A percentile compares a stretch with the other conserved stretches of the same genome.
These are phyloP conservation scores for Peromyscus californicus DNA, from an alignment of 2,113 vertebrate genomes.

Conservation along the genomic window DNA sequence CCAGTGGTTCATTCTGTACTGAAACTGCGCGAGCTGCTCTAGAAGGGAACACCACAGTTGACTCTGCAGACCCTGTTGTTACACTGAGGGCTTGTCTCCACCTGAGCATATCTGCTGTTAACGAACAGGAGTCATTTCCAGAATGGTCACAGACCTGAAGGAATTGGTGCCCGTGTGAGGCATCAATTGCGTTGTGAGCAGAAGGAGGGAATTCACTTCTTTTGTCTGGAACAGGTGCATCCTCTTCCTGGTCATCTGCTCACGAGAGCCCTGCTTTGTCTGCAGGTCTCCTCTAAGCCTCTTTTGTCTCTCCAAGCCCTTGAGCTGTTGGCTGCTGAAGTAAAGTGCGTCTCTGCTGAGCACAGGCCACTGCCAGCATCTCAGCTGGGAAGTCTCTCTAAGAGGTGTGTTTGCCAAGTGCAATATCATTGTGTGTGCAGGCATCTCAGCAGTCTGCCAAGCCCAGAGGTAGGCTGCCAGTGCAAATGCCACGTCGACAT, in stretches of 20 bases:
- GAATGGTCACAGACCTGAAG: background rate
- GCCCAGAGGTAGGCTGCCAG: slow-evolving; percentile 69
- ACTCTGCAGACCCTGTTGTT: background rate
- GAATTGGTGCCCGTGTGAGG: background rate
- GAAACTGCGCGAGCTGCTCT: background rate
- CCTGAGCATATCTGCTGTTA: background rate
- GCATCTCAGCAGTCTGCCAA: slow-evolving; percentile 67
- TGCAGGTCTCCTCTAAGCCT: background rate
- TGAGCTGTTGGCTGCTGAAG: slow-evolving; percentile 37
- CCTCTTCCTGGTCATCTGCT: slow-evolving; percentile 44
- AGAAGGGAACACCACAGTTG: background rate
- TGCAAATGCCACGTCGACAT: slow-evolving; percentile 72
- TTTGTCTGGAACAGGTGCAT: slow-evolving; percentile 35
- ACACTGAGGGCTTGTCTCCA: background rate
- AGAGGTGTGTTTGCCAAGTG: slow-evolving; percentile 68
- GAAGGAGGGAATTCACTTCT: slow-evolving; percentile 49
- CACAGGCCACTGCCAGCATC: slow-evolving; percentile 37
- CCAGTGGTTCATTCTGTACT: background rate
- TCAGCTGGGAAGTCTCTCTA: slow-evolving; percentile 51
- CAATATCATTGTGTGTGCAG: slow-evolving; percentile 73
- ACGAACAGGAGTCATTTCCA: background rate
- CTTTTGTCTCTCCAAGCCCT: slow-evolving; percentile 30
- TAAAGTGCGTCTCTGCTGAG: slow-evolving; percentile 36
- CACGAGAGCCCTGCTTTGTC: background rate
- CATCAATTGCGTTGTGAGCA: background rate